Percentiles rank a stretch among this genome's conserved stretches.
Evolutionary conservation across 2,113 vertebrate species (phyloP).

Genomic region (Cebus imitator): DNA sequence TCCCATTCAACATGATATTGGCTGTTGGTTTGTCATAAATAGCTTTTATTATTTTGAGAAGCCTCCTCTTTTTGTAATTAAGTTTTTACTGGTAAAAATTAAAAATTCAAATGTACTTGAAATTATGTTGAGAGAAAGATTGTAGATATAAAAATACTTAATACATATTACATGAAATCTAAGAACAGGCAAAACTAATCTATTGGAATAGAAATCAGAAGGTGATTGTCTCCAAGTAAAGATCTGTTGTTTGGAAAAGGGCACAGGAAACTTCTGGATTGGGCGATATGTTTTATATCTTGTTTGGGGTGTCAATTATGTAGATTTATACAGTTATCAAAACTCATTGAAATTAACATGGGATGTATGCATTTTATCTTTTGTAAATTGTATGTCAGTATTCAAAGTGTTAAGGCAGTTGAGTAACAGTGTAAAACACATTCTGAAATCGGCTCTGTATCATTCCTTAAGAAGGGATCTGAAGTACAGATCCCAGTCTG

Average conservation of each 20-base stretch:
- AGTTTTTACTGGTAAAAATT: slow-evolving; percentile 82
- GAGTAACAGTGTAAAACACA: slow-evolving; percentile 8
- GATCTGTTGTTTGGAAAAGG: neutral
- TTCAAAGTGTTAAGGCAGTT: neutral
- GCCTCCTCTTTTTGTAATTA: slow-evolving; percentile 82
- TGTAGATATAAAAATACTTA: neutral
- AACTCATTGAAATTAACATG: neutral
- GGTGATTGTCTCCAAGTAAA: neutral
- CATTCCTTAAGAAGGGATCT: neutral
- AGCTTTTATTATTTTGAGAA: slow-evolving; percentile 77
- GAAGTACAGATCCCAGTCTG: neutral
- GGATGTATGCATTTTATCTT: neutral
- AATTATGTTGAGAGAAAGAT: neutral
- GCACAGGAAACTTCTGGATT: neutral
- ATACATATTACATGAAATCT: neutral
- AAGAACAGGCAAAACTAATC: neutral
- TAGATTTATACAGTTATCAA: neutral
- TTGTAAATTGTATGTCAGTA: neutral
- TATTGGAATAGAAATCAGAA: neutral
- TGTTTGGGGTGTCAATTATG: neutral
- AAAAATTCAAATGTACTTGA: slow-evolving; percentile 85
- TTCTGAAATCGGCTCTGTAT: neutral
- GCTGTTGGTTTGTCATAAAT: too few species aligned
- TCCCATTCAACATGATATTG: too few species aligned
- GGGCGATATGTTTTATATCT: neutral